These are phyloP conservation scores for Sebastes itinus DNA, from an alignment of 2,797 vertebrate genomes.

Conservation along the genomic window DNA sequence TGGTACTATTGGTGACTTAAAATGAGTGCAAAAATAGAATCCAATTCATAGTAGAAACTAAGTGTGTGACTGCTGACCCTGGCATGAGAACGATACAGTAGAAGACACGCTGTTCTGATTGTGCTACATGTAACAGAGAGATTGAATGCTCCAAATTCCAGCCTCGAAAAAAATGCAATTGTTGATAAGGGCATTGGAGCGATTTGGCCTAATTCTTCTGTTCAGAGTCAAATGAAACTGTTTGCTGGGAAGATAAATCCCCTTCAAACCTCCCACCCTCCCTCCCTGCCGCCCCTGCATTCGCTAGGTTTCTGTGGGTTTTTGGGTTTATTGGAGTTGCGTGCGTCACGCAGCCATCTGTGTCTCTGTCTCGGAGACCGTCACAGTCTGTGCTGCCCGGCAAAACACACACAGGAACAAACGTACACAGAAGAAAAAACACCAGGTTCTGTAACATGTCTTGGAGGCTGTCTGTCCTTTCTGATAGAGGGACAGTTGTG, in stretches of 20 bases:
- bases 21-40: background rate
- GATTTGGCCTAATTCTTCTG: constrained; percentile 69
- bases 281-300: background rate
- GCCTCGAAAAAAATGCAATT: background rate
- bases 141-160: constrained; percentile 56
- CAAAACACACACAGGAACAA: constrained; percentile 25
- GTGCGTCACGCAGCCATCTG: constrained; percentile 74
- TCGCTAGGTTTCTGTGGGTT: constrained; percentile 40
- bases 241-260: constrained; percentile 63
- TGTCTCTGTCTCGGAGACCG: constrained; percentile 54
- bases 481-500: background rate
- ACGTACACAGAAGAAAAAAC: background rate
- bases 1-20: no score
- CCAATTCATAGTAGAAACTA: background rate
- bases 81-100: background rate
- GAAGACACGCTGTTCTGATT: constrained; percentile 27
- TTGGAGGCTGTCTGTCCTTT: background rate
- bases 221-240: constrained; percentile 61
- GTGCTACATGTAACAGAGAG: constrained; percentile 12
- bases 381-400: constrained; percentile 42
- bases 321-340: constrained; percentile 58
- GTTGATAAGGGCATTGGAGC: constrained; percentile 47
- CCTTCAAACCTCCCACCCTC: background rate
- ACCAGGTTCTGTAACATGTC: constrained; percentile 8
- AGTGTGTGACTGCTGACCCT: background rate